Conservation (phyloP, 1,140 invertebrate species). For the Eumeta japonica region DNA sequence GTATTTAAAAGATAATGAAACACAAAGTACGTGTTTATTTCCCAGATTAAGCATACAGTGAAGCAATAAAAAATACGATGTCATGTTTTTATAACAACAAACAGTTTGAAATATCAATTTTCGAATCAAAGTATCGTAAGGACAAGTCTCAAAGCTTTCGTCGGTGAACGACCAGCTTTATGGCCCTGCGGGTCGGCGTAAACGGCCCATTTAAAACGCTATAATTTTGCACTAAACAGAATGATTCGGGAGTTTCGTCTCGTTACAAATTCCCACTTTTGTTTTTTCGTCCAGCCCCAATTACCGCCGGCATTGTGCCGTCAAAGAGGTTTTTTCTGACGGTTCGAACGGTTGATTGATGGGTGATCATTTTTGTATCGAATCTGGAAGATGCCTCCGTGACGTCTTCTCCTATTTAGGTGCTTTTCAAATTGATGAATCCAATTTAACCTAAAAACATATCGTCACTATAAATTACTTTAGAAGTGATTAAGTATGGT, state of each 20-base stretch:
- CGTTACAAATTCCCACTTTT: slow-evolving; percentile 52
- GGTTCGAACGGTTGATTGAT: slow-evolving; percentile 44
- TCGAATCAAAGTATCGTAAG: too few relatives aligned
- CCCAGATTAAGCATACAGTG: too few relatives aligned
- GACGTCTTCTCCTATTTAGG: slow-evolving; percentile 20
- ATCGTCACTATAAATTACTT: too few relatives aligned
- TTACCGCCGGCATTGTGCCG: slow-evolving; percentile 28
- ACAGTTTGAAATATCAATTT: too few relatives aligned
- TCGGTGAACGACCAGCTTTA: too few relatives aligned
- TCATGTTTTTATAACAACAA: too few relatives aligned
- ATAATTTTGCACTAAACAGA: slow-evolving; percentile 53
- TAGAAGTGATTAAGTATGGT: too few relatives aligned
- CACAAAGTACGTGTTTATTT: too few relatives aligned
- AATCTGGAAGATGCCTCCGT: slow-evolving; percentile 40
- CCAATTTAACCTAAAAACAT: too few relatives aligned
- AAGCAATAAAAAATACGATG: too few relatives aligned
- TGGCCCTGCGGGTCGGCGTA: slow-evolving; percentile 44
- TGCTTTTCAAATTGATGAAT: slow-evolving; percentile 15
- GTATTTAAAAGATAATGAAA: too few relatives aligned
- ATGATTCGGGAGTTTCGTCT: slow-evolving; percentile 48
- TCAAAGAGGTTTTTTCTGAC: slow-evolving; percentile 41
- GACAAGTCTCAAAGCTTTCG: too few relatives aligned
- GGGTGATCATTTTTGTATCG: slow-evolving; percentile 45
- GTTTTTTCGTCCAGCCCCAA: slow-evolving; percentile 46
- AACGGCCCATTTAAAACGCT: slow-evolving; percentile 44